A percentile compares a stretch with the other conserved stretches of the same genome.
Conservation (phyloP, 2,888 invertebrate species). For the Torymus texanus region DNA sequence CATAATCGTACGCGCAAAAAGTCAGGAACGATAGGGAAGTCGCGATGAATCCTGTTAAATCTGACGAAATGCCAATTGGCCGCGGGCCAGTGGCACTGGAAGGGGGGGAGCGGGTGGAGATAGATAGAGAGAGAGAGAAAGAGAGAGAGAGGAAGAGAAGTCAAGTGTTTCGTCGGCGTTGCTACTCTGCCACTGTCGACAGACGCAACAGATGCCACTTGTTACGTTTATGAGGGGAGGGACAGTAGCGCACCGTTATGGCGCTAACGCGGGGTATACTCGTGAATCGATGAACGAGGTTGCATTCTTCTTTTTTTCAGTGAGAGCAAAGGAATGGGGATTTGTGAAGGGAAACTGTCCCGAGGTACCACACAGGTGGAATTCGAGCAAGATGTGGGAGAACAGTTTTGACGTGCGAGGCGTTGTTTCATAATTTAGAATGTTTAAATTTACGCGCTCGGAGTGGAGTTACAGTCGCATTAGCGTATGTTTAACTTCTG, state of each 20-base stretch:
- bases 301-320: too few species aligned
- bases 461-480: conserved; percentile 5
- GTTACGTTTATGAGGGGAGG: conserved; percentile 65
- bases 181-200: conserved; percentile 45
- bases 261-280: not conserved
- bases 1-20: not conserved
- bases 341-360: too few species aligned
- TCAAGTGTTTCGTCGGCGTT: conserved; percentile 67
- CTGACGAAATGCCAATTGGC: conserved; percentile 72
- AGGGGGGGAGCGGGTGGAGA: too few species aligned
- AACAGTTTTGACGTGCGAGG: too few species aligned
- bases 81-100: conserved; percentile 62
- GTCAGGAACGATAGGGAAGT: conserved; percentile 27
- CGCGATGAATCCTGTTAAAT: conserved; percentile 63
- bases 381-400: too few species aligned
- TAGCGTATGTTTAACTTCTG: conserved; percentile 20
- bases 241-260: conserved; percentile 6
- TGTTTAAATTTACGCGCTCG: not conserved
- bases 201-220: conserved; percentile 74
- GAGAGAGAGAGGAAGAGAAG: conserved; percentile 52
- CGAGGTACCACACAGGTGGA: too few species aligned
- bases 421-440: not conserved
- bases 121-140: not conserved
- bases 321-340: too few species aligned
- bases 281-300: not conserved